A percentile compares a stretch with the other conserved stretches of the same genome.
phyloP scores from a whole-genome alignment of 2,797 vertebrate species.

The Heterohyrax brucei region DNA sequence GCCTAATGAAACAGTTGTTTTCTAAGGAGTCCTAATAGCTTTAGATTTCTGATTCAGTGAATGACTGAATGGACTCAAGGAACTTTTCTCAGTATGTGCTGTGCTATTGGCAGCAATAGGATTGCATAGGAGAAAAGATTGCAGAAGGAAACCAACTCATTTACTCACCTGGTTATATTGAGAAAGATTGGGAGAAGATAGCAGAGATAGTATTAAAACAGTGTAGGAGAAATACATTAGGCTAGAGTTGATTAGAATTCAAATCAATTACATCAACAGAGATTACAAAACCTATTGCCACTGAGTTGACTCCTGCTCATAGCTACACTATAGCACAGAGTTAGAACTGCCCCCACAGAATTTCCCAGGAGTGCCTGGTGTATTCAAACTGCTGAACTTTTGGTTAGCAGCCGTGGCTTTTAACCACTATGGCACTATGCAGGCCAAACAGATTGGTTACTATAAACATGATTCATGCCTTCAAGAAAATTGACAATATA shows the following conservation, averaged over 20 bases:
- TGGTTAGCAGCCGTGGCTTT: no score
- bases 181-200: background rate
- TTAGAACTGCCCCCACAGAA: no score
- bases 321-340: no score
- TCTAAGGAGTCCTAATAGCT: conserved; percentile 66
- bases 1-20: conserved; percentile 67
- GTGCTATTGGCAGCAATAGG: background rate
- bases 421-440: no score
- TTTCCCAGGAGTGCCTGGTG: no score
- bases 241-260: conserved; percentile 29
- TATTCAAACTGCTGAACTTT: no score
- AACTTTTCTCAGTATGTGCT: conserved; percentile 35
- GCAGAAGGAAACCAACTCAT: background rate
- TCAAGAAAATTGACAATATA: conserved; percentile 48
- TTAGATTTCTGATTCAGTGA: conserved; percentile 57
- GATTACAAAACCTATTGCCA: background rate
- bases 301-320: no score
- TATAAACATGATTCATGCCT: conserved; percentile 23
- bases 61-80: conserved; percentile 42
- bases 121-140: background rate
- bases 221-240: conserved; percentile 8
- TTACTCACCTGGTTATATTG: conserved; percentile 1
- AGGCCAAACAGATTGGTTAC: background rate
- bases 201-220: conserved; percentile 34
- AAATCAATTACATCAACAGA: conserved; percentile 16